Conservation (phyloP, 2,113 vertebrate genomes). For the Oreochromis tanganicae region DNA sequence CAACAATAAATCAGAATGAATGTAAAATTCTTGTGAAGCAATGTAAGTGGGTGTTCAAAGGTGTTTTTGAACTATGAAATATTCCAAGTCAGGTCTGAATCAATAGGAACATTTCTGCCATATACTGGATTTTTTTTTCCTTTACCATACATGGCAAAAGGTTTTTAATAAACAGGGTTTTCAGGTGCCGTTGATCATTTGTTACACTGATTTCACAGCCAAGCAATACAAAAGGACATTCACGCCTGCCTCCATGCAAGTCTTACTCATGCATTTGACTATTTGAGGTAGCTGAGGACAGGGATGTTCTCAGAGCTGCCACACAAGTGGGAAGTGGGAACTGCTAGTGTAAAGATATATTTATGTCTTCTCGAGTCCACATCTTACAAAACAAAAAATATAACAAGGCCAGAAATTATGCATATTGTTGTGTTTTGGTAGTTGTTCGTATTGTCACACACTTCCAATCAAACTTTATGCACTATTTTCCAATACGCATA, state of each 20-base stretch:
- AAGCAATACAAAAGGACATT: slow-evolving; percentile 17
- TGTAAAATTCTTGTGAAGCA: background rate
- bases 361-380: slow-evolving; percentile 1
- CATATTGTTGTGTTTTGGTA: background rate
- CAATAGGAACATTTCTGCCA: background rate
- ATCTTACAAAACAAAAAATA: background rate
- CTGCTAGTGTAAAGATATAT: background rate
- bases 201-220: slow-evolving; percentile 1
- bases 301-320: slow-evolving; percentile 4
- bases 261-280: slow-evolving; percentile 28
- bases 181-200: slow-evolving; percentile 9
- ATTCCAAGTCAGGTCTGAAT: background rate
- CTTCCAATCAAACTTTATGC: background rate
- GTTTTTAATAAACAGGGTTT: background rate
- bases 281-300: slow-evolving; percentile 21
- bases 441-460: background rate
- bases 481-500: background rate
- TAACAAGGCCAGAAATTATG: background rate
- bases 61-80: background rate
- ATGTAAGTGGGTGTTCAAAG: background rate
- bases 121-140: background rate
- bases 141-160: background rate
- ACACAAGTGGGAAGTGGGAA: slow-evolving; percentile 26
- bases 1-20: background rate
- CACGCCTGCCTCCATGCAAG: background rate